Conservation (phyloP, 2,113 vertebrate genomes). For the Syngnathus typhle region DNA sequence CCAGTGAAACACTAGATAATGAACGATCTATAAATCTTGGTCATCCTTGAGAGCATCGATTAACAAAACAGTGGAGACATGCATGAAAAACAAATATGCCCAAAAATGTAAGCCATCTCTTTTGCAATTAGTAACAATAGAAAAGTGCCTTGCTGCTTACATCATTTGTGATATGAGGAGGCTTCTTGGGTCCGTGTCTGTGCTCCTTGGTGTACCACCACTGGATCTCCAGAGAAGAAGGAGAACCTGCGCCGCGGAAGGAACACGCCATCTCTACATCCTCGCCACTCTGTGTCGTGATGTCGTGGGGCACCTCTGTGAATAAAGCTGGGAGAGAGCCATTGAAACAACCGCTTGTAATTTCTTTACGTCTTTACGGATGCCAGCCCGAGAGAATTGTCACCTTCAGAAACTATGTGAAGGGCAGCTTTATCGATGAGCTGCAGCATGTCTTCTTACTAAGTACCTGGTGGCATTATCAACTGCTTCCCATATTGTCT, state of each 20-base stretch:
- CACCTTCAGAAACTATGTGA: background rate
- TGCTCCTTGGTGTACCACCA: constrained; percentile 92
- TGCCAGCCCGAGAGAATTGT: background rate
- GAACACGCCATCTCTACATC: constrained; percentile 98
- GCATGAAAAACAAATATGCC: no score
- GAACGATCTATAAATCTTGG: background rate
- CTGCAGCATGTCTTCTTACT: background rate
- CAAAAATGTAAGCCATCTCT: no score
- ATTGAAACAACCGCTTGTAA: background rate
- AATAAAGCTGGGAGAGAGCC: constrained; percentile 79
- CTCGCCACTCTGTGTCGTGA: constrained; percentile 78
- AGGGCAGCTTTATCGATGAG: background rate
- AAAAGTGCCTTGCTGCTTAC: constrained; percentile 55
- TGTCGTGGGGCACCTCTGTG: constrained; percentile 88
- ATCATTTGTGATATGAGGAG: constrained; percentile 75
- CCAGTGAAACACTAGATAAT: background rate
- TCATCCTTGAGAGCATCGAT: background rate
- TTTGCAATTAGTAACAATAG: no score
- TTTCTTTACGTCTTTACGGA: background rate
- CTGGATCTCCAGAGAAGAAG: constrained; percentile 94
- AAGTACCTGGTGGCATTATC: background rate
- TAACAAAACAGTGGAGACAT: background rate
- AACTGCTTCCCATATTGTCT: background rate
- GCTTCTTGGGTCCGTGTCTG: constrained; percentile 76
- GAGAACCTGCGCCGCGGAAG: constrained; percentile 84